These are phyloP conservation scores for Cygnus buccinator DNA, from an alignment of 2,113 vertebrate genomes.

Conservation along the genomic window DNA sequence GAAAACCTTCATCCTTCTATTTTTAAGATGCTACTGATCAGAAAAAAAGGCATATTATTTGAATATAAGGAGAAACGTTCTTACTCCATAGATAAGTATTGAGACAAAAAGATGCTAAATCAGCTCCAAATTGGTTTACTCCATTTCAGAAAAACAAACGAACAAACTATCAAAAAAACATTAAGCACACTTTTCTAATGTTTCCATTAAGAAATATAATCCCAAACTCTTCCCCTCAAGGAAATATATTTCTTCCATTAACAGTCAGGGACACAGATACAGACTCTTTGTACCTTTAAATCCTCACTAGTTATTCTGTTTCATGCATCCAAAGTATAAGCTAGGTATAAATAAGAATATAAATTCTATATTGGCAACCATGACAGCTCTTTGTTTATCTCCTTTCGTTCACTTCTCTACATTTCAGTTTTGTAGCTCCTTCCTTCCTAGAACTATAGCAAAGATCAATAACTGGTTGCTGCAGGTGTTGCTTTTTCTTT, in stretches of 20 bases:
- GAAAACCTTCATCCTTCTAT: background rate
- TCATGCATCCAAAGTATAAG: background rate
- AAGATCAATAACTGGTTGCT: background rate
- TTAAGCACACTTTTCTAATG: slow-evolving; percentile 4
- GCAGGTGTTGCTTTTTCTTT: background rate
- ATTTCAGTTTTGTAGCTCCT: background rate
- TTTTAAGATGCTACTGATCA: background rate
- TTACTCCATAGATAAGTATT: background rate
- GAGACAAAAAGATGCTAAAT: slow-evolving; percentile 19
- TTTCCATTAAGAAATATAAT: background rate
- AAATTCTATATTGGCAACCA: background rate
- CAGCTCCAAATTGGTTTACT: background rate
- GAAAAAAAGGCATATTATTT: background rate
- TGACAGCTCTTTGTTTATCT: background rate
- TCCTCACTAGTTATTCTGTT: background rate
- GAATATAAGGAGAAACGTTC: background rate
- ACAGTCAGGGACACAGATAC: background rate
- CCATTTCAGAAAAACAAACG: slow-evolving; percentile 15
- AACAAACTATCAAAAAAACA: background rate
- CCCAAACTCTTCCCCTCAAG: background rate
- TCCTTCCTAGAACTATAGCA: background rate
- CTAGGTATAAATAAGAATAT: background rate
- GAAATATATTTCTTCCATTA: background rate
- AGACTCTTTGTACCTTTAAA: background rate
- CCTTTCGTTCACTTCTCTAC: background rate